These are phyloP conservation scores for Holothuria glaberrima DNA, from an alignment of 35 echinoderm and acorn worm species.

Conservation along the genomic window DNA sequence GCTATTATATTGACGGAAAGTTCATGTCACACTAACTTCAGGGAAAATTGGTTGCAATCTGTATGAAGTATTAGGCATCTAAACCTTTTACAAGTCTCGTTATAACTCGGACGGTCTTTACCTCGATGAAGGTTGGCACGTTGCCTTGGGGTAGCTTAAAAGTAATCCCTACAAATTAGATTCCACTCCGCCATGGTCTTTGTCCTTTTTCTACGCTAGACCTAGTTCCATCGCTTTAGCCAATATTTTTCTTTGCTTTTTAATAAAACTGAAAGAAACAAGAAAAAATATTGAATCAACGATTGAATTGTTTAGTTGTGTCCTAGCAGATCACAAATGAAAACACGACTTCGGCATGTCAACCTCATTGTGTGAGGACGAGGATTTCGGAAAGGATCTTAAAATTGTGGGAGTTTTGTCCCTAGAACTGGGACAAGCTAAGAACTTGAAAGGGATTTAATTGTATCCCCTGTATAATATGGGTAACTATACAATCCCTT, in stretches of 20 bases:
- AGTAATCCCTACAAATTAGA: conserved; percentile 48
- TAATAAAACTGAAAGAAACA: conserved; percentile 19
- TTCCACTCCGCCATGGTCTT: background rate
- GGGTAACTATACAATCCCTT: conserved; percentile 16
- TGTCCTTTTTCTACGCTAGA: conserved; percentile 5
- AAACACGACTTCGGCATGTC: conserved; percentile 39
- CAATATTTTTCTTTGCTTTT: conserved; percentile 17
- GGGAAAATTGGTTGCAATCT: no score
- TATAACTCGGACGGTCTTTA: no score
- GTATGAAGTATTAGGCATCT: no score
- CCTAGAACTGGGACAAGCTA: conserved; percentile 7
- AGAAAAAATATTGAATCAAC: conserved; percentile 41
- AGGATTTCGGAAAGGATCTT: no score
- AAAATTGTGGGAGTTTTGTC: conserved; percentile 1
- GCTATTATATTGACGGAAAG: no score
- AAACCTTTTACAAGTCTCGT: no score
- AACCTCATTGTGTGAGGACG: background rate
- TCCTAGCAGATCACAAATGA: conserved; percentile 15
- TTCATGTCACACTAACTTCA: no score
- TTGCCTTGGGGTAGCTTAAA: conserved; percentile 20
- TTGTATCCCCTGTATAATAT: conserved; percentile 13
- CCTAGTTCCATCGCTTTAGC: conserved; percentile 32
- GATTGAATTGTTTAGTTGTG: conserved; percentile 11
- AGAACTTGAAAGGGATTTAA: conserved; percentile 5
- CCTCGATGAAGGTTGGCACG: background rate